Base-by-base conservation (phyloP, 2,888 invertebrate species). In the Hypercompe scribonia region DNA sequence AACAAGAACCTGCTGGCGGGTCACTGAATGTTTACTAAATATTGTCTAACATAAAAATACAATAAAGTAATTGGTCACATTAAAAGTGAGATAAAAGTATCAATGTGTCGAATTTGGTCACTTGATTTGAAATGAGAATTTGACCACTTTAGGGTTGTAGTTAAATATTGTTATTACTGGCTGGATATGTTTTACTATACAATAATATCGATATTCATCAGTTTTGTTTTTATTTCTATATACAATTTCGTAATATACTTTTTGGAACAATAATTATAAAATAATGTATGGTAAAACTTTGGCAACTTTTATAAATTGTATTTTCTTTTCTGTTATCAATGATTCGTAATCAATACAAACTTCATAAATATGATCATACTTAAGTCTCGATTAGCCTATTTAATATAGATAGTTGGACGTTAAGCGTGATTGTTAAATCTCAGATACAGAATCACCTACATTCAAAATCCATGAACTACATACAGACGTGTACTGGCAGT, bases 391-490 rank as follows among this genome's bases (percentile, higher is more conserved):
- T 18, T 8, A 18, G n/a, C 31, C 5, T 31, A 31, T 61, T 15
- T 61, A 15, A 31, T 61, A 18, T 31, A 61, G 0, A 28, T 13
- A 3, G 31, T 28, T 28, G 15, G 31, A 31, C 31, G 15, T 4
- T 61, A 61, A 61, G 15, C 28, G 58, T 28, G 28, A 61, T 61
- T 61, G 31, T 31, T 28, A 11, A 28, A 58, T 28, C 28, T 28
- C 11, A 28, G 28, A 31, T 18, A 31, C 31, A 31, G 31, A 61
- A 61, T 31, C 31, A 31, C 31, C 61, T 28, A 33, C 50, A 31
- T 54, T 70, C 65, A 61, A 39, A 58, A 39, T 66, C 54, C 70
- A 31, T 67, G 67, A 50, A 42, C 54, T 64, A 64, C 31, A 34
- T 31, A 50, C 28, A 66, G 24, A 36, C 65, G 36, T 18, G 46